Evolutionary conservation across 2,113 vertebrate genomes (phyloP), one percentile per base, ranked within the genome.

Genomic region (Amia ocellicauda): DNA sequence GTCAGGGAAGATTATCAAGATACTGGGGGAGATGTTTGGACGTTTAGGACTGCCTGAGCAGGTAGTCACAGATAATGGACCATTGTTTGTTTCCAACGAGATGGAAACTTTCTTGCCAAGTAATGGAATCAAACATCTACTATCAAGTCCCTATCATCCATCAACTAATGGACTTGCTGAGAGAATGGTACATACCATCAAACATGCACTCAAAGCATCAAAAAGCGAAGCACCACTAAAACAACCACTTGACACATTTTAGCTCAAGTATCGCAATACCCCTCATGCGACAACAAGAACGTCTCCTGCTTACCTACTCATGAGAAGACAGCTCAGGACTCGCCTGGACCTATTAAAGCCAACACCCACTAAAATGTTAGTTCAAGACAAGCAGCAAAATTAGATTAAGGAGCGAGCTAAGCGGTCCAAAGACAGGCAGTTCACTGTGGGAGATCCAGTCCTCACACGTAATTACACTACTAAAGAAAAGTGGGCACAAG

Each of bases 291-390:
- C 28, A 52, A 52, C 19, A 7, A 20, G 11, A 51, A 14, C 20
- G 10, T 60, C 41, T 9, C 16, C 41, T 24, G 58, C 28, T 40
- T 41, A 22, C 19, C 28, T 62, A 2, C 13, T 62, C 5, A 52
- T 62, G 60, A 62, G 52, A 29, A 29, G 49, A 19, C 60, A 62
- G 17, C 47, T 52, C n/a, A n/a, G 26, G 9, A 62, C 60, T 20
- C 10, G 60, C 20, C 19, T 62, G 29, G 27, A 62, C 13, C 27
- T 62, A 19, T 27, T 62, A 19, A 29, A 11, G 14, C 47, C 45
- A 14, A 52, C 27, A 7, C 16, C 47, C 16, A 62, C 28, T 1
- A n/a, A 17, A 52, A 50, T 28, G 4, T 4, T 27, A 10, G 47
- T 52, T 13, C 49, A 52, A 2, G 19, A 50, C 11, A 52, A 28